These are phyloP conservation scores for Panzeria rudis DNA, from an alignment of 2,888 invertebrate species.

Conservation along the genomic window DNA sequence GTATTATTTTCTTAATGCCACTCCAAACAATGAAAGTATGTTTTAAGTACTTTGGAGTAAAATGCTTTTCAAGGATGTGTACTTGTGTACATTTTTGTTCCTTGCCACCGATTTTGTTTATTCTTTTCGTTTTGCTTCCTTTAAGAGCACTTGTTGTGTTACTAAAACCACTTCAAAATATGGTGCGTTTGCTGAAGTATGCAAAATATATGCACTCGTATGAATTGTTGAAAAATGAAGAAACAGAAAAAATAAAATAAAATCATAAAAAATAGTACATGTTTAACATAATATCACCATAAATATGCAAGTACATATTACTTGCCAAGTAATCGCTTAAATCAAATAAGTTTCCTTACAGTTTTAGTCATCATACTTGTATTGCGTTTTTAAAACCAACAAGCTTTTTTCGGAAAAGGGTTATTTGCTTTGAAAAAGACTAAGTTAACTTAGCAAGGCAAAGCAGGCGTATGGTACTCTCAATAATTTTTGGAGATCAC, in stretches of 20 bases:
- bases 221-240: conserved; percentile 46
- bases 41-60: conserved; percentile 74
- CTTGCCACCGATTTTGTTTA: conserved; percentile 33
- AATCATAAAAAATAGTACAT: conserved; percentile 28
- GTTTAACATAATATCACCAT: conserved; percentile 54
- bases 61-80: conserved; percentile 82
- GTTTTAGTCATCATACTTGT: conserved; percentile 47
- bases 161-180: conserved; percentile 82
- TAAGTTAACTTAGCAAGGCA: no score
- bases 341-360: conserved; percentile 42
- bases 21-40: conserved; percentile 71
- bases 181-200: conserved; percentile 83
- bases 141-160: conserved; percentile 82
- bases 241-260: conserved; percentile 16
- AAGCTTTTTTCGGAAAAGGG: conserved; percentile 25
- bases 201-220: conserved; percentile 77
- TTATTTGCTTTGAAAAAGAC: neutral
- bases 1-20: conserved; percentile 63
- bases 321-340: conserved; percentile 53
- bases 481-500: no score
- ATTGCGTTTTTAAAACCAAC: neutral
- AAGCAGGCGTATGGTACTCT: no score
- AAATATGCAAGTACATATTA: no score
- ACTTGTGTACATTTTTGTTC: conserved; percentile 74
- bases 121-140: conserved; percentile 57